Percentiles rank a stretch among this genome's conserved stretches.
Conservation (phyloP, 2,888 invertebrate genomes). For the Zhengitettix transpicula region DNA sequence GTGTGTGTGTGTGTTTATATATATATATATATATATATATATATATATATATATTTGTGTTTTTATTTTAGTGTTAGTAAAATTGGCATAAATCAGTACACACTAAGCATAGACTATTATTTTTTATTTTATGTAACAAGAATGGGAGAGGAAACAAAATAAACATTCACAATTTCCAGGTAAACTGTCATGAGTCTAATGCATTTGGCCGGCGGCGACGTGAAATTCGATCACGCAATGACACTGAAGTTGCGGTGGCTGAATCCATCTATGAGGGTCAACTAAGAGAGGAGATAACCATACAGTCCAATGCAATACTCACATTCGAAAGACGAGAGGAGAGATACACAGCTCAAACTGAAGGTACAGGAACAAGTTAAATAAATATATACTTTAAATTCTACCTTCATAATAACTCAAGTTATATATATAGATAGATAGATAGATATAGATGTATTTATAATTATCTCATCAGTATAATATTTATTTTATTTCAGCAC, state of each 20-base stretch:
- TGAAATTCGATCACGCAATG: constrained; percentile 25
- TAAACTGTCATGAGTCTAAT: constrained; percentile 81
- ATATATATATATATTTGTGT: no score
- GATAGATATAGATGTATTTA: no score
- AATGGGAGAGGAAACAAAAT: no score
- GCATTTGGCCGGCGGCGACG: constrained; percentile 68
- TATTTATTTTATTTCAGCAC: constrained; percentile 25
- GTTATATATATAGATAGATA: no score
- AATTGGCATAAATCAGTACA: no score
- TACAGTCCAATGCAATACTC: constrained; percentile 79
- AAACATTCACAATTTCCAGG: constrained; percentile 28
- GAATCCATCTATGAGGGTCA: constrained; percentile 53
- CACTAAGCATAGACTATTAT: no score
- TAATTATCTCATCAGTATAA: no score
- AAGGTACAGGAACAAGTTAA: constrained; percentile 38
- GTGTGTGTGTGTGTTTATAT: no score
- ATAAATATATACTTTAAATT: background rate
- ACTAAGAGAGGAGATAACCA: constrained; percentile 81
- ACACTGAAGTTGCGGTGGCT: constrained; percentile 40
- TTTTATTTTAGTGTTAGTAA: no score
- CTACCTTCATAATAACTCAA: no score
- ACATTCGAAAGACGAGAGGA: constrained; percentile 77
- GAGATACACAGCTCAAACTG: constrained; percentile 58
- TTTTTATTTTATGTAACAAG: no score
- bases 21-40: no score